Evolutionary conservation across 1,140 invertebrate species (phyloP), one percentile per base, ranked within the genome.

Genomic region (Galleria mellonella): DNA sequence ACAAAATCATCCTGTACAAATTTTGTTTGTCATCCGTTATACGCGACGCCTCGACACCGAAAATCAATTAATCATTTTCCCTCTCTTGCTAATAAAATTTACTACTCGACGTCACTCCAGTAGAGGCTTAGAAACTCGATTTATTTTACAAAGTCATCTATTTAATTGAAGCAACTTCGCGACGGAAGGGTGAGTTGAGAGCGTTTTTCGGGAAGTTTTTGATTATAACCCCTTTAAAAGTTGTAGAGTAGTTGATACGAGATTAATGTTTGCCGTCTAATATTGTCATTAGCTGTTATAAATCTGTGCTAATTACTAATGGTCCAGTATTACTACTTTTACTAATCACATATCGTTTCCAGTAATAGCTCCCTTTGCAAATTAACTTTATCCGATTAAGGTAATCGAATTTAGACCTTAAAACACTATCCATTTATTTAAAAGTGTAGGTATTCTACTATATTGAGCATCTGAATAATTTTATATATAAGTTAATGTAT

Each of bases 101-200:
- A 68, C 64, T 68, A 68, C 57, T 64, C 36, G 43, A 61, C 61
- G 51, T 59, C 64, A 59, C 60, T 52, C 36, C 43, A 32, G 32
- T 32, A 7, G 27, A 28, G 46, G 39, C 52, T 56, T 48, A 62
- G 59, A 60, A 69, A 73, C 57, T 67, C 57, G 70, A 70, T 71
- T 68, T 67, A 67, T 73, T 71, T 67, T 55, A 43, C 51, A 71
- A 70, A 68, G 62, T 70, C 72, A 72, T 70, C 66, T 68, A 70
- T 75, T 72, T 68, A 72, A 72, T 70, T 72, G 69, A 62, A 61
- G 61, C 47, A 68, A 70, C 59, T 70, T 65, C 53, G 51, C 42
- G 58, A 71, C 36, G 51, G 33, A 56, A 55, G 56, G 40, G 42
- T 44, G 35, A 23, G 17, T 23, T 23, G 6, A 45, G 50, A 35